A percentile compares a stretch with the other conserved stretches of the same genome.
Conservation (phyloP, 2,888 invertebrate species). For the Seladonia tumulorum region DNA sequence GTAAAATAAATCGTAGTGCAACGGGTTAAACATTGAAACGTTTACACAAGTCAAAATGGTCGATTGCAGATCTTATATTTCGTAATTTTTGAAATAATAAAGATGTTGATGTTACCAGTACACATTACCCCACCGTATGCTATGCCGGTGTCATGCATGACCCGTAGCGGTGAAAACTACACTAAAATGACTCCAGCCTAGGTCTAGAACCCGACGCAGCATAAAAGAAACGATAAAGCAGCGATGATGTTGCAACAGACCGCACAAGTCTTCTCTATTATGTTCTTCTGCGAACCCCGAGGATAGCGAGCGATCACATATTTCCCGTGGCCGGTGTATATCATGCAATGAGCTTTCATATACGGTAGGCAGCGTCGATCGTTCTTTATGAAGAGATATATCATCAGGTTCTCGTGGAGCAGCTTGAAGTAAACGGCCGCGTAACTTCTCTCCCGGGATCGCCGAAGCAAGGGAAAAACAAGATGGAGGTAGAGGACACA, state of each 20-base stretch:
- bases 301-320: background rate
- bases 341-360: background rate
- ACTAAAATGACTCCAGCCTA: no score
- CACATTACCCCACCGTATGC: background rate
- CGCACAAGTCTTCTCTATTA: background rate
- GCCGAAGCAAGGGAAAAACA: constrained; percentile 39
- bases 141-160: no score
- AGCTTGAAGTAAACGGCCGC: constrained; percentile 13
- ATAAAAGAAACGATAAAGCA: background rate
- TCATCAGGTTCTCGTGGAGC: constrained; percentile 29
- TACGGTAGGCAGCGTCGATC: background rate
- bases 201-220: no score
- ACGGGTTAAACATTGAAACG: no score
- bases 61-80: no score
- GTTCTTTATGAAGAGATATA: constrained; percentile 51
- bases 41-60: no score
- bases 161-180: no score
- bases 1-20: no score
- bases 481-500: constrained; percentile 14
- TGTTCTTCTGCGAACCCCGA: background rate
- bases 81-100: background rate
- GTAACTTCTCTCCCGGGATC: constrained; percentile 32
- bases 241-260: background rate
- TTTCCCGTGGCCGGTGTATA: background rate
- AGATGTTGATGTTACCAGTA: background rate